A percentile compares a stretch with the other conserved stretches of the same genome.
Conservation (phyloP, 2,797 vertebrate species). For the Hemitrygon akajei region DNA sequence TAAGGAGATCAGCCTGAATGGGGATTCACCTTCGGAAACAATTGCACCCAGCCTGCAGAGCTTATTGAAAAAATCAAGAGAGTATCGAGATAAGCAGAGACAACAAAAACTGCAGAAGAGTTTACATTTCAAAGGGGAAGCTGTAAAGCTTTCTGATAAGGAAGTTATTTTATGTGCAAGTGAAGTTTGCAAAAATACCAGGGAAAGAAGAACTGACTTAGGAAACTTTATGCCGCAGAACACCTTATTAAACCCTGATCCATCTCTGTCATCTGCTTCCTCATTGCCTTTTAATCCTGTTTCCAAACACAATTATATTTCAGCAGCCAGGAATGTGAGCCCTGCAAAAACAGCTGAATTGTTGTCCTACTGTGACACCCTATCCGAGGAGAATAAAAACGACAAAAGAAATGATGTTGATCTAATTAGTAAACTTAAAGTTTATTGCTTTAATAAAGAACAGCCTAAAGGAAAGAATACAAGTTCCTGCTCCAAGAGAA, state of each 20-base stretch:
- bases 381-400: neutral
- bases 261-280: neutral
- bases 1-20: neutral
- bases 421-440: neutral
- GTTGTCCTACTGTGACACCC: neutral
- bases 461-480: neutral
- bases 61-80: slow-evolving; percentile 24
- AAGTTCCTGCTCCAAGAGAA: neutral
- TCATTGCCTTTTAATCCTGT: neutral
- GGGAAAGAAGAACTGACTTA: neutral
- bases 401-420: neutral
- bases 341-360: too few species aligned
- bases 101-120: neutral
- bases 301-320: neutral
- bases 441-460: too few species aligned
- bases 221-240: neutral
- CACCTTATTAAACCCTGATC: neutral
- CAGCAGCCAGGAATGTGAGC: neutral
- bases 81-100: slow-evolving; percentile 9
- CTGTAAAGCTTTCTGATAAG: neutral
- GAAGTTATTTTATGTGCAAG: neutral
- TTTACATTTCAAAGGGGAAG: neutral
- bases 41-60: neutral
- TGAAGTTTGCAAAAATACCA: neutral
- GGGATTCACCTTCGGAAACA: neutral